Conservation (phyloP, 1,140 invertebrate genomes). For the Phthorimaea operculella region DNA sequence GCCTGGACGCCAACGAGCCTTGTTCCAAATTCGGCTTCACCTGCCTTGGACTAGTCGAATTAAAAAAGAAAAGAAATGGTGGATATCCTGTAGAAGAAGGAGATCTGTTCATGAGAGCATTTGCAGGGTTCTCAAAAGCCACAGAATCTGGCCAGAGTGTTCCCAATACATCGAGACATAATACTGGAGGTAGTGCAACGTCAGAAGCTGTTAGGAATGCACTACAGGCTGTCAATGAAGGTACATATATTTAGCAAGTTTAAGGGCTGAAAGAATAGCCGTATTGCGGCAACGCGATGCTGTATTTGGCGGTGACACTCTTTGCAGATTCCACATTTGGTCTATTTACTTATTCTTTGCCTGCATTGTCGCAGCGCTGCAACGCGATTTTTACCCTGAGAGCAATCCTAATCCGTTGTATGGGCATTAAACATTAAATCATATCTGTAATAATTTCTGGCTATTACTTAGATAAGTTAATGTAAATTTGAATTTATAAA, state of each 20-base stretch:
- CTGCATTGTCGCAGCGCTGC: too few relatives aligned
- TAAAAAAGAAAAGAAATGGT: conserved; percentile 41
- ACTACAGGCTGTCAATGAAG: conserved; percentile 49
- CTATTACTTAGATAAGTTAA: too few relatives aligned
- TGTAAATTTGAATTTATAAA: too few relatives aligned
- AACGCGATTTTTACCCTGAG: too few relatives aligned
- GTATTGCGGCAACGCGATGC: too few relatives aligned
- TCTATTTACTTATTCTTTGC: too few relatives aligned
- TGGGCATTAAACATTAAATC: too few relatives aligned
- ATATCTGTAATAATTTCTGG: too few relatives aligned
- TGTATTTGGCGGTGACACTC: too few relatives aligned
- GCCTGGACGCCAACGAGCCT: conserved; percentile 85
- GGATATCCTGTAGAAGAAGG: conserved; percentile 3
- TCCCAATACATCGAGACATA: conserved; percentile 43
- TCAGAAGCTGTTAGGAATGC: conserved; percentile 51
- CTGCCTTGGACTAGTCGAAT: conserved; percentile 87
- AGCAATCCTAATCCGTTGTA: too few relatives aligned
- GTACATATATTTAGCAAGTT: conserved; percentile 17
- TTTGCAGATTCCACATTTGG: too few relatives aligned
- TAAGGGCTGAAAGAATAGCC: too few relatives aligned
- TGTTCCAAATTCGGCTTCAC: conserved; percentile 94
- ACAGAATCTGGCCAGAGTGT: conserved; percentile 50
- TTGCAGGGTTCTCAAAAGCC: conserved; percentile 45
- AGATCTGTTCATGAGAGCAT: conserved; percentile 17
- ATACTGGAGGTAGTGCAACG: conserved; percentile 48